Evolutionary conservation across 2,888 invertebrate species (phyloP).

Genomic region (Pristionchus mayeri): DNA sequence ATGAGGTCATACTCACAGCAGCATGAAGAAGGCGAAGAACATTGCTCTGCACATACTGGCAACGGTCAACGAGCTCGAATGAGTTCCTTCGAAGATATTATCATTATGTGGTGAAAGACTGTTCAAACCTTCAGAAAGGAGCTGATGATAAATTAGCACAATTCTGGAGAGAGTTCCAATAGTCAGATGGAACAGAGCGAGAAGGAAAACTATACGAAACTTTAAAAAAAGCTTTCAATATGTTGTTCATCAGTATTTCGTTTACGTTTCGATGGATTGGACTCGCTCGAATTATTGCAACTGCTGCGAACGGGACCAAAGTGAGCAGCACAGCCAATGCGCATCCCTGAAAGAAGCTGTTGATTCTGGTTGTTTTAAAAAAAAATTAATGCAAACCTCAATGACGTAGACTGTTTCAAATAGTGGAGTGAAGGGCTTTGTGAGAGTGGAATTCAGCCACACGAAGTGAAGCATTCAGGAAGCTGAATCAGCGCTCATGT

Average conservation of each 20-base stretch:
- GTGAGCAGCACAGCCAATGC: background rate
- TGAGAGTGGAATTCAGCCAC: background rate
- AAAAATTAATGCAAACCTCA: background rate
- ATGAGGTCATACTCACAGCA: background rate
- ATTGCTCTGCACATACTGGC: background rate
- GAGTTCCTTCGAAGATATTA: background rate
- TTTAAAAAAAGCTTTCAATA: background rate
- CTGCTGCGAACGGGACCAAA: background rate
- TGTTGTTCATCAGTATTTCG: too few species aligned
- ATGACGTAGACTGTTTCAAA: background rate
- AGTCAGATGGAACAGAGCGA: background rate
- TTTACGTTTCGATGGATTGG: background rate
- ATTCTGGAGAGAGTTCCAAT: background rate
- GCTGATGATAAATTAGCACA: background rate
- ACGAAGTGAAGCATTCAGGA: constrained; percentile 13
- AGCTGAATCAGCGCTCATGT: too few species aligned
- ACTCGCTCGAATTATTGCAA: background rate
- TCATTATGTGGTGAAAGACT: too few species aligned
- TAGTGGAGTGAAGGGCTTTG: background rate
- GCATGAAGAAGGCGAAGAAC: background rate
- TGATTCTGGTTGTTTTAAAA: background rate
- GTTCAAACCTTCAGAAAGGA: background rate
- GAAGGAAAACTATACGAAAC: constrained; percentile 14
- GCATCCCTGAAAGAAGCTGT: background rate
- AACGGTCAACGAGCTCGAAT: background rate